phyloP scores from a whole-genome alignment of 2,797 vertebrate species.

The Gobionotothen gibberifrons region DNA sequence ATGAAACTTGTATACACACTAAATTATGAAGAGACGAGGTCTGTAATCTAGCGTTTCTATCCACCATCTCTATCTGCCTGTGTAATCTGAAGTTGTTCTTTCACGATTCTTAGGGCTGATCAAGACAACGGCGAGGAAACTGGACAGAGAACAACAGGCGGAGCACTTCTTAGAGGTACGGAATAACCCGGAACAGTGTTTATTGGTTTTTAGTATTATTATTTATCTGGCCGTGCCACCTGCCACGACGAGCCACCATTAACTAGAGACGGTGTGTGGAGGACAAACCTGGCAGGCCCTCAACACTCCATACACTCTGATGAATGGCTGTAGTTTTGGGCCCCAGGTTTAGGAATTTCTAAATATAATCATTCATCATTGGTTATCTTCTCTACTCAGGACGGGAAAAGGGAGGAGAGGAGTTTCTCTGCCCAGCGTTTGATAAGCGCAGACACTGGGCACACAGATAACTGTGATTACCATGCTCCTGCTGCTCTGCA shows the following conservation, averaged over 20 bases:
- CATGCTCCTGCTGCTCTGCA: conserved; percentile 72
- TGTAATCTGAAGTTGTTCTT: conserved; percentile 24
- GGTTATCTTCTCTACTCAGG: conserved; percentile 80
- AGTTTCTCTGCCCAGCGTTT: conserved; percentile 65
- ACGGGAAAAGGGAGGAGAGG: conserved; percentile 62
- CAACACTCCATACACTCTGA: conserved; percentile 77
- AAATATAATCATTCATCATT: conserved; percentile 81
- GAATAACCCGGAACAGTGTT: conserved; percentile 42
- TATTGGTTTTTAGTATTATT: conserved; percentile 56
- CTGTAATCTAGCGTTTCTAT: neutral
- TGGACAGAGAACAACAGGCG: conserved; percentile 95
- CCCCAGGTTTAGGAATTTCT: conserved; percentile 70
- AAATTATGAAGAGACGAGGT: neutral
- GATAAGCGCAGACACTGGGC: conserved; percentile 77
- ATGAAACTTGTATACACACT: neutral
- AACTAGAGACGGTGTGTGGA: conserved; percentile 64
- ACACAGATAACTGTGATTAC: conserved; percentile 78
- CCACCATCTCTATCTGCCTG: too few relatives aligned
- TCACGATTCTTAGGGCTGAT: conserved; percentile 89
- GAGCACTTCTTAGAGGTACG: conserved; percentile 96
- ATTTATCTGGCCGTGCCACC: conserved; percentile 73
- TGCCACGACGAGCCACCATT: conserved; percentile 68
- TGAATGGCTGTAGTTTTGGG: conserved; percentile 75
- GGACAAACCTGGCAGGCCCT: conserved; percentile 73
- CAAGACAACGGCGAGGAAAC: conserved; percentile 93